Evolutionary conservation across 2,797 vertebrate genomes (phyloP), one percentile per base, ranked within the genome.

Genomic region (Mastacembelus armatus): DNA sequence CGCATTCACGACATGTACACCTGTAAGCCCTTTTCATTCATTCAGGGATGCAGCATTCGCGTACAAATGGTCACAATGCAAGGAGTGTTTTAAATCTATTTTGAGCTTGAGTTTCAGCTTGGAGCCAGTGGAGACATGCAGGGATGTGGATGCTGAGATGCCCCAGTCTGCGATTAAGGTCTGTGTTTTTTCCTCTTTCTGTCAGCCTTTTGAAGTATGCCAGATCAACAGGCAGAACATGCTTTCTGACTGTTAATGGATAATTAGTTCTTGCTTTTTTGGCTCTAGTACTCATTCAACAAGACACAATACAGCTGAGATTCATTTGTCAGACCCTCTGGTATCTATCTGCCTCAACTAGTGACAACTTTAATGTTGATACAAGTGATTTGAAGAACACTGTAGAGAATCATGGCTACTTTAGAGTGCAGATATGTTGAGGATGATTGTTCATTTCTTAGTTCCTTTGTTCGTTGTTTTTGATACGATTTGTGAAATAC

Each of bases 81-180:
- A n/a, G 32, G 57, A 67, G 42, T 10, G 39, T 32, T 21, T 69
- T 24, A 6, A 35, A 60, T 35, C 42, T 36, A 66, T 24, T 48
- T 43, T 45, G 69, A 66, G n/a, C n/a, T n/a, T 38, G 26, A 70
- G 55, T 54, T 21, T 7, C 60, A 66, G 71, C 68, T 77, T 0
- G 18, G 62, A 74, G 65, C 67, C 61, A 60, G 78, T 70, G 26
- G 56, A 19, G n/a, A 58, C 69, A 39, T 2, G 64, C 66, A 67
- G 72, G 51, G 62, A 60, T 59, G 76, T 66, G 78, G 82, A 77
- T 68, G 62, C 66, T 74, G 70, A 47, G 65, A 52, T 5, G 49
- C 55, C 70, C 54, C 60, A 35, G 43, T 42, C 80, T 69, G 10
- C 76, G 58, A 18, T 67, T 61, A 65, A 88, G 88, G 88, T 87